Conservation (phyloP, 2,888 invertebrate genomes). For the Rhogogaster chlorosoma region DNA sequence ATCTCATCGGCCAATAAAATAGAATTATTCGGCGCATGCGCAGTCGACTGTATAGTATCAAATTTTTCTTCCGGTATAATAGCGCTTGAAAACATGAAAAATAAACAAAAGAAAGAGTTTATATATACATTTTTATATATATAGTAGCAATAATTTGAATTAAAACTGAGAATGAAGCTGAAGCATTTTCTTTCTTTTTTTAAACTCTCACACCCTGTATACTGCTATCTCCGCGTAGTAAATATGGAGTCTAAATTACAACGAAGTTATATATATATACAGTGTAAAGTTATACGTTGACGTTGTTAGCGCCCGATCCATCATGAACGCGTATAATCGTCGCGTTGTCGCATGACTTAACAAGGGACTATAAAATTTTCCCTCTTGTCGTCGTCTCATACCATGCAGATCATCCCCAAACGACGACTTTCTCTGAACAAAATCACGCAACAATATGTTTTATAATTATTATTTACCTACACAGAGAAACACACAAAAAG, state of each 20-base stretch:
- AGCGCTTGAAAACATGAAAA: too few relatives aligned
- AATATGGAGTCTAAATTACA: background rate
- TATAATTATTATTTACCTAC: background rate
- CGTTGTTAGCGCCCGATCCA: constrained; percentile 14
- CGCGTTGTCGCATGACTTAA: background rate
- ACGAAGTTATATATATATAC: background rate
- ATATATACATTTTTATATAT: too few relatives aligned
- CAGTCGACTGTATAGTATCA: too few relatives aligned
- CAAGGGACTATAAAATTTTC: constrained; percentile 1
- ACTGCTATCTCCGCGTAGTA: background rate
- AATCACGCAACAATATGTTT: background rate
- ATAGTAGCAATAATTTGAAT: too few relatives aligned
- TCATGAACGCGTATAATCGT: background rate
- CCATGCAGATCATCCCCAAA: background rate
- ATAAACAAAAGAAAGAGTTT: too few relatives aligned
- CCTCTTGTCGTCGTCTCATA: background rate
- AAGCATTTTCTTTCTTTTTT: background rate
- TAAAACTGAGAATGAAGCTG: too few relatives aligned
- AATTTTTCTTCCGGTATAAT: too few relatives aligned
- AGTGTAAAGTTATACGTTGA: constrained; percentile 11
- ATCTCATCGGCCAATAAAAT: too few relatives aligned
- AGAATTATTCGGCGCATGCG: too few relatives aligned
- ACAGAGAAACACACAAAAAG: background rate
- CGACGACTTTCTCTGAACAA: background rate
- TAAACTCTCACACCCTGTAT: background rate